Evolutionary conservation across 1,140 invertebrate species (phyloP), one percentile per base, ranked within the genome.

Genomic region (Glomeris maerens): DNA sequence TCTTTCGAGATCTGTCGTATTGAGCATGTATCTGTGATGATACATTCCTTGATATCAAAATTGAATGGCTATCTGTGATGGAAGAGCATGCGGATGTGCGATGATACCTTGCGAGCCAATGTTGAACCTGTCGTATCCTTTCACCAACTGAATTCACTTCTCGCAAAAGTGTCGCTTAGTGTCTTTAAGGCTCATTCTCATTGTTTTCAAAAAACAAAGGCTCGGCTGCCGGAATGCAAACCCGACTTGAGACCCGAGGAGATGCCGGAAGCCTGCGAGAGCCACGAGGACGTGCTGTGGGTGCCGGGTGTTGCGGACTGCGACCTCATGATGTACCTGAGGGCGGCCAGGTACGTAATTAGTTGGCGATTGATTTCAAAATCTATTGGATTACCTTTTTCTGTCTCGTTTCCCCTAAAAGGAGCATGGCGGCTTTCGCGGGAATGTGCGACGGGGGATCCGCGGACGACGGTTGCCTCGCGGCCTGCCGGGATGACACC

Each of bases 361-460:
- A 10, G 25, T n/a, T 47, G 17, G 10, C 14, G 10, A 5, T 7
- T 27, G 17, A 4, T 38, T n/a, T 20, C 39, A 36, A 27, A 20
- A 38, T 38, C 49, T 14, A 45, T 45, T 20, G 40, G 20, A 5
- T 5, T 42, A 21, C 5, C 40, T 42, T 25, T 20, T 27, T 39
- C 1, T 27, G 27, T 52, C 31, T 59, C 45, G 51, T 55, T 40
- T 50, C n/a, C 40, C 47, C 55, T 27, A 53, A 21, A 52, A 70
- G 69, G 60, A 69, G 67, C 55, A 71, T 73, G 55, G 71, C 72
- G 46, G 91, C 92, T 44, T 96, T 95, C 74, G 83, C 83, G 57
- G 86, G 91, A 59, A 95, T 96, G 88, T 96, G 92, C 79, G 91
- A 96, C 75, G 91, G 92, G 50, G 92, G 91, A 55, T 88, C 89